Evolutionary conservation across 2,888 invertebrate species (phyloP), one percentile per base, ranked within the genome.

Genomic region (Cephus spinipes): DNA sequence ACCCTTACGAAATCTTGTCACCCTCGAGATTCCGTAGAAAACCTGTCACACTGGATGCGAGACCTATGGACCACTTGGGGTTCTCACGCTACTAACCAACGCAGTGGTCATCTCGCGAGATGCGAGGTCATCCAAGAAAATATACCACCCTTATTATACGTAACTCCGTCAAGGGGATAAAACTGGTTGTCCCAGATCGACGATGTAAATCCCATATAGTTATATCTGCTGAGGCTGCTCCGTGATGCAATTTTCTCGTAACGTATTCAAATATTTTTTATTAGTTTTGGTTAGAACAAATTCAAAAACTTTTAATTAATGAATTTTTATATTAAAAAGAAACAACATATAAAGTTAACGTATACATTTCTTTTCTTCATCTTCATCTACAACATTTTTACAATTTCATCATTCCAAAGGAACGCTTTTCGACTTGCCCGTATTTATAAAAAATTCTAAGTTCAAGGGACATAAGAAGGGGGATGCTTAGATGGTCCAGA

Each of bases 11-110:
- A 9, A 55, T 55, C 55, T 55, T 55, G 23, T 55, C 23, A 55
- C 71, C 33, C 32, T 71, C 31, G 71, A 71, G 71, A 32, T 71
- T 71, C 71, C 71, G 23, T 73, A 55, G 73, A 81, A 83, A 88
- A 89, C 89, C 85, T 82, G 89, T 89, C 83, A 77, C 73, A 76
- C 76, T 76, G 77, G 74, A 77, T 80, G 82, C 82, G 73, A 73
- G 55, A 76, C 9, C 75, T 69, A 85, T 89, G 90, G 88, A 89
- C 88, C 89, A 80, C 82, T 83, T 36, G 76, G 77, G 79, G 87
- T 89, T 90, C 90, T 89, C 90, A 90, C 90, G 89, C 83, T 85
- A 82, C 84, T 88, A 88, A 87, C 32, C 31, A 32, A 32, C 12
- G 88, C 89, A 86, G 79, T 85, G 87, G 89, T 88, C 86, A 89